Evolutionary conservation across 2,113 vertebrate genomes (phyloP), one percentile per base, ranked within the genome.

Genomic region (Sardina pilchardus): DNA sequence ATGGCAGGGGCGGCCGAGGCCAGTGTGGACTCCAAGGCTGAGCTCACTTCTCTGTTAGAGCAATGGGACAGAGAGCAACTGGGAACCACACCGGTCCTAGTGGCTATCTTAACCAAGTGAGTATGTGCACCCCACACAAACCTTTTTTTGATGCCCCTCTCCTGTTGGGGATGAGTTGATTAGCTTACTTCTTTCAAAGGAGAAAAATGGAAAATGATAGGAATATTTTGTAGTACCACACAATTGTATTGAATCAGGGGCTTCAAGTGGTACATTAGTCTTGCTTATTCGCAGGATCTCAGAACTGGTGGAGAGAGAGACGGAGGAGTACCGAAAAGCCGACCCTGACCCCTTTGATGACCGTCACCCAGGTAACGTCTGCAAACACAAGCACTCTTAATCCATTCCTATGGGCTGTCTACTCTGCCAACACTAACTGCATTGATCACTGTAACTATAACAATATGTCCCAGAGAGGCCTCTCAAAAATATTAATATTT

Each of bases 281-380:
- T 88, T 39, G 39, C 4, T 82, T 47, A 56, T 8, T 39, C 78
- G 84, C 90, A 99, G 98, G 90, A 99, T 99, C 92, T 99, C 98
- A 0, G 98, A 99, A 91, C 96, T 99, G 85, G 99, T 99, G 90
- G 98, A 99, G 91, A 97, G 98, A 82, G 98, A 99, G 92, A 99
- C 98, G 17, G 98, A 99, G 86, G 98, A 98, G 87, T 99, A 99
- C 88, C 98, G 98, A 89, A 99, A 99, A 91, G 97, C 97, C 0
- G 98, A 99, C 91, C 98, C 98, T 0, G 98, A 99, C 89, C 98
- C 98, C 0, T 99, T 99, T 94, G 98, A 99, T 95, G 98, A 99
- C 92, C 94, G 98, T 59, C 98, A 99, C 92, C 98, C 98, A 88
- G 98, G 98, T 99, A 91, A 94, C 21, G 17, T 44, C 19, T 6